Evolutionary conservation across 2,888 invertebrate genomes (phyloP), one percentile per base, ranked within the genome.

Genomic region (Rotaria sp.): DNA sequence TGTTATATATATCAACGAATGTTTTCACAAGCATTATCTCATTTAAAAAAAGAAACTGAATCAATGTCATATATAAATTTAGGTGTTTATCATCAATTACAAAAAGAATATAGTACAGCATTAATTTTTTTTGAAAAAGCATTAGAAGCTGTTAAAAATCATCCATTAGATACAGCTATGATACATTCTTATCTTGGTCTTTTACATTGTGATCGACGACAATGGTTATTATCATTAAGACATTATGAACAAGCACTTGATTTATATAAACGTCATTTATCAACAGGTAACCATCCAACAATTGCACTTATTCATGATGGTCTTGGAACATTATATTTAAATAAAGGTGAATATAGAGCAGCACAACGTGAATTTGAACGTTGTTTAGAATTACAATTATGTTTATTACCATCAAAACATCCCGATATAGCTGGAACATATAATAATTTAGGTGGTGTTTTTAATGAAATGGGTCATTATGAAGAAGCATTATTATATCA

Each of bases 51-150:
- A 35, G 67, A 67, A 21, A 3, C 35, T 1, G 18, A 35, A 8
- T 30, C 30, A 7, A 67, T 67, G 5, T 67, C 67, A 18, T 21
- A 35, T 21, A 67, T 67, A 30, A 67, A 67, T 35, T 2, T 67
- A 67, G 67, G 35, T 35, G 24, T 80, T n/a, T 80, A 80, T 45
- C 80, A 80, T 80, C 67, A 67, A 67, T 45, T 80, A 45, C 41
- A 45, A n/a, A 80, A 80, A 45, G 80, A 80, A 80, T 80, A 80
- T 80, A 80, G 45, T 45, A 80, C 41, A 80, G 80, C 80, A 80
- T 15, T 80, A 7, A 45, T 45, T n/a, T 45, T 45, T n/a, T 80
- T 80, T n/a, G 45, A 80, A 26, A 45, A 45, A 80, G 80, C 80
- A 45, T 21, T 80, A 13, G 80, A 80, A 45, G 10, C 13, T 4